Conservation (phyloP, 2,888 invertebrate genomes). For the Stratiomys singularior region DNA sequence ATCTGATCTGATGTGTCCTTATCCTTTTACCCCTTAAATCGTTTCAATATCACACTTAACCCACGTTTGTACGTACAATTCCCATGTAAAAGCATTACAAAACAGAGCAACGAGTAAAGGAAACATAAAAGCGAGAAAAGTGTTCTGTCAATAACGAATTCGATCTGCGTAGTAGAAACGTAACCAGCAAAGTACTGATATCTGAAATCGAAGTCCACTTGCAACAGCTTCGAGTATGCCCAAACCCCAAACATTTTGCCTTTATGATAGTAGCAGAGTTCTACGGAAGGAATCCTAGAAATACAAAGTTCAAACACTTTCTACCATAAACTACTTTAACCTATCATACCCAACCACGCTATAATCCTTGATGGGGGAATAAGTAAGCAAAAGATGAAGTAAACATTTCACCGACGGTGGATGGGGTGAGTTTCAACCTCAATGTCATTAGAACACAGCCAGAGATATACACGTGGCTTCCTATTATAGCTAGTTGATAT, state of each 20-base stretch:
- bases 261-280: slow-evolving; percentile 4
- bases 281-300: background rate
- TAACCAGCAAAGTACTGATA: background rate
- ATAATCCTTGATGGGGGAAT: slow-evolving; percentile 6
- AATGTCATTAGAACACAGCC: background rate
- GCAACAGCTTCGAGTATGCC: slow-evolving; percentile 9
- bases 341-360: background rate
- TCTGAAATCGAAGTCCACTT: slow-evolving; percentile 31
- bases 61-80: background rate
- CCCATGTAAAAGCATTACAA: background rate
- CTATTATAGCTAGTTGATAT: background rate
- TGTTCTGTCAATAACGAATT: slow-evolving; percentile 40
- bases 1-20: background rate
- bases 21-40: background rate
- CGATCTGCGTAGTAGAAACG: slow-evolving; percentile 12
- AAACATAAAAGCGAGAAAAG: slow-evolving; percentile 25
- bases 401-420: slow-evolving; percentile 15
- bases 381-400: background rate
- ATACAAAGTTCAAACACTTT: background rate
- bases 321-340: background rate
- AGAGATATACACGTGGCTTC: background rate
- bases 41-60: background rate
- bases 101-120: slow-evolving; percentile 1
- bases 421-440: background rate
- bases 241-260: background rate